Base-by-base conservation (phyloP, 2,888 invertebrate species). In the Eudasyphora cyanicolor region DNA sequence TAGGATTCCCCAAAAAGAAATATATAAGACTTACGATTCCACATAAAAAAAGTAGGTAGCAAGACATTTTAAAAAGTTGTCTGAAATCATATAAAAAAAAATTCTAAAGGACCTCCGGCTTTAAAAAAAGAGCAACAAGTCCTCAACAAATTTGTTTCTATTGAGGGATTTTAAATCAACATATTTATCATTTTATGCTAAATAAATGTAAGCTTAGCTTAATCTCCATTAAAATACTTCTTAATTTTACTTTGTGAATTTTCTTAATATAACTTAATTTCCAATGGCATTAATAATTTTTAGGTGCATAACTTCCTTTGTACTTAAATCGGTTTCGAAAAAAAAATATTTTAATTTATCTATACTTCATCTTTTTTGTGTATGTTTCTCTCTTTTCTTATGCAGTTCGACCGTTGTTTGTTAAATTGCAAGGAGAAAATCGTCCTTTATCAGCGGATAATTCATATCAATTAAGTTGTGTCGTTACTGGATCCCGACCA, bases 401-500 rank as follows among this genome's bases (percentile, higher is more conserved):
- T 69, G 92, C 93, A 96, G 96, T 96, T 89, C 94, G 95, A 86
- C 96, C 96, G 54, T 91, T 96, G 86, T 94, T 94, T 92, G 95
- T 96, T 80, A 94, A 94, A 88, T 93, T 96, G 86, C 93, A 94
- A 87, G 95, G 95, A 29, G 94, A 95, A 88, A 95, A 95, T 91
- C 94, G 94, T 87, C 95, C 96, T 76, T 92, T 96, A 87, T 95
- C 95, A 76, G 95, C 96, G 29, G 95, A 95, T 83, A 94, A 93
- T 89, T 93, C 94, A 86, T 95, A 96, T 92, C 95, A 95, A 90
- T 93, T 96, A 86, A 94, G 93, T 87, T 96, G 96, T 91, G 94
- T 95, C 89, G 95, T 96, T 57, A 94, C 95, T 82, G 96, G 96
- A 38, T 95, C 96, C 62, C 93, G 95, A 87, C 96, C 96, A 38